Evolutionary conservation across 2,113 vertebrate species (phyloP), one percentile per base, ranked within the genome.

Genomic region (Sciurus niger): DNA sequence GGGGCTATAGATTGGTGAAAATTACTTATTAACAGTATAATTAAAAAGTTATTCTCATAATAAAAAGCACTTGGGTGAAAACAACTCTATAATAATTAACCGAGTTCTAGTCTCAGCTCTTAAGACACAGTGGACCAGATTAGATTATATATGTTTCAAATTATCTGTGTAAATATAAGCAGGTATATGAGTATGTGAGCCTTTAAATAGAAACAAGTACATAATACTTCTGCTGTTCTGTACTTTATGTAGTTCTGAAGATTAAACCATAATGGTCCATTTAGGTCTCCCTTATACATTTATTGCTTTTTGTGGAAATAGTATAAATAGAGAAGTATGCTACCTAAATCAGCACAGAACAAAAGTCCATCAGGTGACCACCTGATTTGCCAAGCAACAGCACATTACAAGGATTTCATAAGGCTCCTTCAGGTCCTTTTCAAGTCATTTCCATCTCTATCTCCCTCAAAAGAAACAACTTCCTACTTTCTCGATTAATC

Each of bases 11-110:
- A 60, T 25, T 60, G 58, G 58, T 40, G 28, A 37, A 48, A 58
- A 7, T 72, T 60, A 55, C 24, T 87, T 63, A 37, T 88, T 67
- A 65, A 95, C 63, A 80, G 53, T 78, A n/a, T 24, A 73, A 88
- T 95, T 93, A 13, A 84, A 86, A 90, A 58, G 8, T 55, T 88
- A 88, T 94, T 82, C 91, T 91, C 11, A 79, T 12, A 93, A 51
- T 76, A 43, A 96, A 91, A 91, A 89, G 17, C 43, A 93, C 88
- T 28, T 48, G 51, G 37, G 78, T 89, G 48, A 82, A 89, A 93
- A 92, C 82, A 85, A 91, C 4, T 32, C 24, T 68, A 43, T 9
- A 32, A 88, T 37, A 65, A 72, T 94, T 2, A 76, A 2, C 25
- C 76, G 74, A 46, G 6, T 88, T 79, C 40, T 79, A 72, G 55